Base-by-base conservation (phyloP, 2,797 vertebrate genomes). In the Periophthalmus magnuspinnatus region DNA sequence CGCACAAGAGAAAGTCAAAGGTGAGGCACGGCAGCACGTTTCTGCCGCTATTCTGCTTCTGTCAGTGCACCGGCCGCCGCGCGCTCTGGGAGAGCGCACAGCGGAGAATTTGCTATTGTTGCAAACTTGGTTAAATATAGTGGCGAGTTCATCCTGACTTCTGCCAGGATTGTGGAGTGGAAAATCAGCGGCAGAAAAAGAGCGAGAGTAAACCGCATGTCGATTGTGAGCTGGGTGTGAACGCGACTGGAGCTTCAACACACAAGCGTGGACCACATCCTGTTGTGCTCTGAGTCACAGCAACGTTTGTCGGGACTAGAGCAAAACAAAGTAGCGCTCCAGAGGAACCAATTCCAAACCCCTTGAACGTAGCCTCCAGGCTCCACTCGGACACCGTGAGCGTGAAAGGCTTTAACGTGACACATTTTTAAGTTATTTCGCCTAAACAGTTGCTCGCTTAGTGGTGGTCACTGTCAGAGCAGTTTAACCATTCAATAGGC, bases 221-320 rank as follows among this genome's bases (percentile, higher is more conserved):
- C 65, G 79, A 22, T 66, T 73, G 83, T 75, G 70, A 64, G 74
- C 80, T 78, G 73, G 79, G 80, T 90, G 85, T 86, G 86, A 88
- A 87, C 78, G 81, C 82, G 80, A 84, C 66, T 89, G 88, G 73
- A 69, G 79, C 79, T 85, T 87, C 52, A 81, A 87, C 88, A 88
- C 83, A 78, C 74, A 77, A 80, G 81, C 81, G 76, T 75, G 78
- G 1, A 88, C 90, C 90, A 92, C 93, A 93, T 94, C 93, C 93
- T 92, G 93, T 93, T 92, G 60, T 91, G 91, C 75, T 89, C 77
- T 83, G 75, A 88, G 68, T 90, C 88, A 91, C 64, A 67, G 36
- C 64, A 69, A 68, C 68, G 16, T 36, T 10, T 62, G 36, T 62
- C 58, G 17, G 33, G 58, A 60, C 58, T n/a, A 14, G 41, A 14